phyloP scores from a whole-genome alignment of 2,797 vertebrate species.

The Pantherophis vulpinus region DNA sequence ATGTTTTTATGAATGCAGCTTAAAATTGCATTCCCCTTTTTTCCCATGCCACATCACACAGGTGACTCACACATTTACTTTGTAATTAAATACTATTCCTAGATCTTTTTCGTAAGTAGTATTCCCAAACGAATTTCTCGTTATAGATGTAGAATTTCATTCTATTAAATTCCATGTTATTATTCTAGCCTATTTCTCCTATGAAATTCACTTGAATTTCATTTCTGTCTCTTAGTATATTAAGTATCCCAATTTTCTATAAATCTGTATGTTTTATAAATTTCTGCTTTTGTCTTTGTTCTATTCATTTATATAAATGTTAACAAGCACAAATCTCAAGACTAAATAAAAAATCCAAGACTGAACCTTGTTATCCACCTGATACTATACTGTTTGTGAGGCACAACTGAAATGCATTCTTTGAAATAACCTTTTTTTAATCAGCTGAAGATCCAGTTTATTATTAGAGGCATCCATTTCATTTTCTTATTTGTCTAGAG shows the following conservation, averaged over 20 bases:
- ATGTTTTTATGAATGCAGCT: neutral
- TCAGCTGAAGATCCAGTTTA: neutral
- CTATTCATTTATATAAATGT: neutral
- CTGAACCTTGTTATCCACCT: neutral
- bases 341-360: neutral
- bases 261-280: neutral
- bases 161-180: neutral
- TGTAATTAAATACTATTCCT: neutral
- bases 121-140: neutral
- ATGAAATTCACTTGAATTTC: neutral
- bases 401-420: neutral
- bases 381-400: neutral
- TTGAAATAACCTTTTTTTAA: neutral
- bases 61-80: neutral
- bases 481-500: neutral
- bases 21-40: neutral
- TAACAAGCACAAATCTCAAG: neutral
- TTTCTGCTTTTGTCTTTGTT: neutral
- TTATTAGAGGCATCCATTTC: neutral
- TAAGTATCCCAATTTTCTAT: neutral
- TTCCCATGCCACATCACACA: neutral
- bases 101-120: neutral
- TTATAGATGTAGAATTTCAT: neutral
- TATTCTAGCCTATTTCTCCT: neutral
- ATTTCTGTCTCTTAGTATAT: neutral